Percentiles rank a stretch among this genome's conserved stretches.
Conservation (phyloP, 2,113 vertebrate species). For the Seriola quinqueradiata region DNA sequence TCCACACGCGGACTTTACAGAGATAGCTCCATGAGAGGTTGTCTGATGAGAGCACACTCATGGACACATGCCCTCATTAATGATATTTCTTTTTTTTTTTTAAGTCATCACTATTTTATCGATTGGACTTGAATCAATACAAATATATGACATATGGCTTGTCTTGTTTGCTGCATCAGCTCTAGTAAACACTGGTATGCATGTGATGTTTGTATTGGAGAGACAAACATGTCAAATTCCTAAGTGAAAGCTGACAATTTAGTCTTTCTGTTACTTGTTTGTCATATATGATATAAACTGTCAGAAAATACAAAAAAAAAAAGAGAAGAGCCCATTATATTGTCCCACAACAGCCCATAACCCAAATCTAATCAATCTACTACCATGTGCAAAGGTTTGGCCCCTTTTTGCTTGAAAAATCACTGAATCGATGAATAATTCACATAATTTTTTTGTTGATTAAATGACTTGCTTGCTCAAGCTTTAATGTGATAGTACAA, state of each 20-base stretch:
- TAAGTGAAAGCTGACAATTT: too few relatives aligned
- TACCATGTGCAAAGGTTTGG: too few relatives aligned
- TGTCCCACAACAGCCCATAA: neutral
- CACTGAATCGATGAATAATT: too few relatives aligned
- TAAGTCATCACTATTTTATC: too few relatives aligned
- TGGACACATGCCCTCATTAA: conserved; percentile 9
- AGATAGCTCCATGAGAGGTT: conserved; percentile 3
- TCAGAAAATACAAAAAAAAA: neutral
- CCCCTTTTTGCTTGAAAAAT: too few relatives aligned
- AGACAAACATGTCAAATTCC: too few relatives aligned
- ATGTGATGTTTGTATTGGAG: neutral
- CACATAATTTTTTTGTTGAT: neutral
- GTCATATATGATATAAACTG: neutral
- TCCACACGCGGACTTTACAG: conserved; percentile 15
- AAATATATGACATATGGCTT: neutral
- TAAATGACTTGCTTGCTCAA: neutral
- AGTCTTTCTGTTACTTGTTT: neutral
- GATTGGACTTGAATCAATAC: neutral
- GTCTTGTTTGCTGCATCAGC: neutral
- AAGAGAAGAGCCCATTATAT: neutral
- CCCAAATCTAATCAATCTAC: too few relatives aligned
- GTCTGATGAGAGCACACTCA: neutral
- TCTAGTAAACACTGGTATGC: neutral
- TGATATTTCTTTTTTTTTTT: neutral
- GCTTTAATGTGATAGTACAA: neutral